Evolutionary conservation across 2,797 vertebrate genomes (phyloP).

Genomic region (Alcedo quadribrachys): DNA sequence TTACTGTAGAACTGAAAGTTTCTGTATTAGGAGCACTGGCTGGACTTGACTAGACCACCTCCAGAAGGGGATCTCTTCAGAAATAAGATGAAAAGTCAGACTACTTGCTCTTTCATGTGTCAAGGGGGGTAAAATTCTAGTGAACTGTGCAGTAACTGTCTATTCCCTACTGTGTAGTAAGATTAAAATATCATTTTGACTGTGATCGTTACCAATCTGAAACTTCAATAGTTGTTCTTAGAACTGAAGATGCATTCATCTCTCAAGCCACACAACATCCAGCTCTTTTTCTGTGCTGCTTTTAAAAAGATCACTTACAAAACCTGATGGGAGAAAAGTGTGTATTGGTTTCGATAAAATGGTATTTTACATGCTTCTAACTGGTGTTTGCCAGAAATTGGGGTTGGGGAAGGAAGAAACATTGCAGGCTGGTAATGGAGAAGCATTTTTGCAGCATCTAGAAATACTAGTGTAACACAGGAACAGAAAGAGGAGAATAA

Average conservation of each 20-base stretch:
- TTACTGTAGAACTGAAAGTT: conserved; percentile 76
- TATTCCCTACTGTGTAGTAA: conserved; percentile 72
- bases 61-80: conserved; percentile 73
- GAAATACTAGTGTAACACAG: neutral
- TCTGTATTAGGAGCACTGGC: conserved; percentile 67
- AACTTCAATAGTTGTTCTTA: conserved; percentile 66
- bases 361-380: conserved; percentile 22
- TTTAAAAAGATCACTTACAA: conserved; percentile 46
- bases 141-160: conserved; percentile 74
- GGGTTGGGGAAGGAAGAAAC: neutral
- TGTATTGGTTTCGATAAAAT: conserved; percentile 28
- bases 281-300: conserved; percentile 9
- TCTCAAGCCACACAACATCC: conserved; percentile 33
- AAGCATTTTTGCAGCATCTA: neutral
- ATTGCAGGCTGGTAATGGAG: neutral
- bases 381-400: conserved; percentile 1
- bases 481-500: neutral
- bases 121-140: conserved; percentile 76
- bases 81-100: conserved; percentile 79
- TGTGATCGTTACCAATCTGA: conserved; percentile 64
- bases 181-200: conserved; percentile 68
- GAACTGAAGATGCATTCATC: conserved; percentile 56
- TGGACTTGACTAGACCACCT: conserved; percentile 77
- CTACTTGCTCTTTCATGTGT: conserved; percentile 77
- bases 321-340: conserved; percentile 25